Evolutionary conservation across 2,888 invertebrate species (phyloP).

Genomic region (Chaitophorus viminalis): DNA sequence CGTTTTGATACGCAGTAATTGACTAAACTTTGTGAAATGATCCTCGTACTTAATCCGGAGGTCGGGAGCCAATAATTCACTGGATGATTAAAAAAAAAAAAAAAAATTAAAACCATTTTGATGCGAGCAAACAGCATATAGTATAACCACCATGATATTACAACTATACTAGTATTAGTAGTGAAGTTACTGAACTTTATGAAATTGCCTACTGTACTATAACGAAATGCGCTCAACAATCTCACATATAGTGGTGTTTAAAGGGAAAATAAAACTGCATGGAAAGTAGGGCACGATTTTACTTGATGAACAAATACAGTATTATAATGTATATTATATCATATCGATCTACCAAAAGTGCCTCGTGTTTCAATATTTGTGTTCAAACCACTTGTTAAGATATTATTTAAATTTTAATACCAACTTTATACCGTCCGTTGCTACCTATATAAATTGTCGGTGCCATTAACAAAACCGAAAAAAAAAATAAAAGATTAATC

Average conservation of each 20-base stretch:
- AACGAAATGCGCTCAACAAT: slow-evolving; percentile 23
- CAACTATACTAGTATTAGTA: background rate
- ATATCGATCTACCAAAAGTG: background rate
- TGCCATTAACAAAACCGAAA: background rate
- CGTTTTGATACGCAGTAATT: too few species aligned
- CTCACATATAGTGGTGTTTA: slow-evolving; percentile 8
- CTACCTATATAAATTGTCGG: background rate
- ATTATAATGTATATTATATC: slow-evolving; percentile 3
- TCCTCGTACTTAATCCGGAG: too few species aligned
- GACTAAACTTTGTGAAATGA: too few species aligned
- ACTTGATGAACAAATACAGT: slow-evolving; percentile 7
- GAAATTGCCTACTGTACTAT: slow-evolving; percentile 37
- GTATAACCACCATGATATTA: too few species aligned
- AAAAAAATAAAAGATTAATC: background rate
- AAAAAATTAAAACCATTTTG: slow-evolving; percentile 11
- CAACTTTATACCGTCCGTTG: background rate
- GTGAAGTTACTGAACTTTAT: slow-evolving; percentile 22
- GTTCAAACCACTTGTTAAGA: slow-evolving; percentile 11
- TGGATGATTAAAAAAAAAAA: too few species aligned
- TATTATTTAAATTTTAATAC: slow-evolving; percentile 4
- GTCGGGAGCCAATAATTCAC: too few species aligned
- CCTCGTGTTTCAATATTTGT: background rate
- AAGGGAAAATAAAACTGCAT: slow-evolving; percentile 11
- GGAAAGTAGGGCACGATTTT: slow-evolving; percentile 20
- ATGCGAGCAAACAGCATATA: background rate